Conservation (phyloP, 1,140 invertebrate genomes). For the Bombus superbus region DNA sequence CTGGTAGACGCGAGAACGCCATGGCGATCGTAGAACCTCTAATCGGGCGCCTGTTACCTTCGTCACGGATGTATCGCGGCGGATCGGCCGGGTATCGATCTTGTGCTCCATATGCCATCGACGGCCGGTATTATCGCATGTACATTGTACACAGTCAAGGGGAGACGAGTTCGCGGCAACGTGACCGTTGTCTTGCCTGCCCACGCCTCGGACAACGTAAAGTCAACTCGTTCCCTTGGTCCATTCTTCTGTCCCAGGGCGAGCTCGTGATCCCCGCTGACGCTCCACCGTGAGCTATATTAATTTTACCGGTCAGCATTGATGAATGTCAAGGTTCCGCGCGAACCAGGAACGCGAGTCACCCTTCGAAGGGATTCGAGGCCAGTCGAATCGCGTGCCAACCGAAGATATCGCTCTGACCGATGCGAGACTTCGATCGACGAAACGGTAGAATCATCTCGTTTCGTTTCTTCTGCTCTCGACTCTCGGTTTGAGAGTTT, state of each 20-base stretch:
- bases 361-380: not conserved
- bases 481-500: not conserved
- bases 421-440: slow-evolving; percentile 14
- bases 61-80: slow-evolving; percentile 58
- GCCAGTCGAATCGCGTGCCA: slow-evolving; percentile 62
- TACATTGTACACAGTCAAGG: slow-evolving; percentile 10
- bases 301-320: slow-evolving; percentile 66
- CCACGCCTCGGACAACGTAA: slow-evolving; percentile 47
- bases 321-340: slow-evolving; percentile 61
- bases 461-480: too few species aligned
- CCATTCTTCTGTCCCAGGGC: slow-evolving; percentile 36
- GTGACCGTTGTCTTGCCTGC: slow-evolving; percentile 54
- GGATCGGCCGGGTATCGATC: slow-evolving; percentile 45
- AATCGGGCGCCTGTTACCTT: slow-evolving; percentile 54
- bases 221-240: slow-evolving; percentile 13
- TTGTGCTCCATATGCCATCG: slow-evolving; percentile 52
- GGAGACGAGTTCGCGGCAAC: slow-evolving; percentile 36
- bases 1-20: not conserved
- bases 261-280: slow-evolving; percentile 28
- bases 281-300: slow-evolving; percentile 59
- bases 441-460: slow-evolving; percentile 57
- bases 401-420: slow-evolving; percentile 38
- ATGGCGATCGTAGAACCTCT: slow-evolving; percentile 52
- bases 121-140: slow-evolving; percentile 39
- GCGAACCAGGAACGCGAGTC: slow-evolving; percentile 19